These are phyloP conservation scores for Drosophila melanica DNA, from an alignment of 1,140 invertebrate genomes.

Conservation along the genomic window DNA sequence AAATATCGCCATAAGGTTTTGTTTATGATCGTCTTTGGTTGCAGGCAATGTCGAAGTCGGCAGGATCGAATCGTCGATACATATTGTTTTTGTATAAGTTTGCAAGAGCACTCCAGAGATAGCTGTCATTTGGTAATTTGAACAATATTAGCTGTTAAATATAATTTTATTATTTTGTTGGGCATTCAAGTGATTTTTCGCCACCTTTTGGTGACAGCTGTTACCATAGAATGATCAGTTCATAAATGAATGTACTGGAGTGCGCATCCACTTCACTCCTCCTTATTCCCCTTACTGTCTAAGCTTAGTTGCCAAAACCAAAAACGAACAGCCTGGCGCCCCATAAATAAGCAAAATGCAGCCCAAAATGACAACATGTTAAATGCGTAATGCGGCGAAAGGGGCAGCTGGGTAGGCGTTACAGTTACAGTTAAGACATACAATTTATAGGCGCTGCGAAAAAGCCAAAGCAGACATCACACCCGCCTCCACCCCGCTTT, in stretches of 20 bases:
- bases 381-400: constrained; percentile 56
- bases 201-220: background rate
- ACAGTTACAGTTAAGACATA: constrained; percentile 16
- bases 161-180: no score
- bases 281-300: background rate
- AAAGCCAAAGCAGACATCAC: constrained; percentile 42
- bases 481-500: background rate
- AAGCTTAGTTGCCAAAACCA: constrained; percentile 16
- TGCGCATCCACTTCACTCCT: background rate
- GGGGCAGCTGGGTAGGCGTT: background rate
- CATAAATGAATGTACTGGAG: constrained; percentile 3
- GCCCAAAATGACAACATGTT: constrained; percentile 69
- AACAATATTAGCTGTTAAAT: no score
- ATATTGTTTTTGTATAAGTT: no score
- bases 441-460: constrained; percentile 64
- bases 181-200: background rate
- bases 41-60: no score
- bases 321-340: constrained; percentile 66
- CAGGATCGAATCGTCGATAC: no score
- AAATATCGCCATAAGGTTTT: no score
- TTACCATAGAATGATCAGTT: constrained; percentile 21
- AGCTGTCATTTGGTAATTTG: no score
- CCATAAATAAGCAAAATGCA: constrained; percentile 74
- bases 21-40: no score
- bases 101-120: no score